Base-by-base conservation (phyloP, 2,888 invertebrate species). In the Alloscopus bannaensis region DNA sequence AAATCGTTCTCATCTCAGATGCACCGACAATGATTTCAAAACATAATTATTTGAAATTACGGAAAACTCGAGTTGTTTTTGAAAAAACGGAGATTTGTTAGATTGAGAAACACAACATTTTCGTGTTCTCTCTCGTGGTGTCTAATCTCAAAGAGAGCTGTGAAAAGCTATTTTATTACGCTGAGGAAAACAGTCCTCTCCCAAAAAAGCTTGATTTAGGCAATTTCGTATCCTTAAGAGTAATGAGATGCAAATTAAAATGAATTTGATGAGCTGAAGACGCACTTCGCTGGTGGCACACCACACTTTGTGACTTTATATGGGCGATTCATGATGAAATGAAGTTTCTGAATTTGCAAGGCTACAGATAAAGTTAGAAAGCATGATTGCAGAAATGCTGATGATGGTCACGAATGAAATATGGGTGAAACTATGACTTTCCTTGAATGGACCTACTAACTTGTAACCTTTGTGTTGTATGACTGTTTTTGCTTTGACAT, bases 241-340 rank as follows among this genome's bases (percentile, higher is more conserved):
- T 57, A 69, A 69, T 31, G 57, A 55, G 69, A 69, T 57, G 57
- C 57, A 69, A 69, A 69, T 69, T 69, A 57, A 55, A 69, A n/a
- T 57, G 55, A 69, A 42, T 69, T 57, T 29, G 57, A 69, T 57
- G 55, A 68, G 31, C 18, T 47, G 50, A 2, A 20, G 50, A 8
- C 11, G 47, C 31, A n/a, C n/a, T n/a, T n/a, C n/a, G n/a, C n/a
- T n/a, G n/a, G n/a, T n/a, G n/a, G n/a, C n/a, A n/a, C n/a, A n/a
- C n/a, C n/a, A n/a, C n/a, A n/a, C n/a, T n/a, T n/a, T n/a, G n/a
- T n/a, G n/a, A n/a, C n/a, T n/a, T 50, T 3, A 42, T 42, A 42
- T 8, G 42, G 42, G 18, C 18, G 42, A n/a, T 42, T 42, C 42
- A 42, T 18, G 42, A 42, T 42, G 42, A 18, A 18, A 42, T 42